phyloP scores from a whole-genome alignment of 2,113 vertebrate species.

The Pipra filicauda region DNA sequence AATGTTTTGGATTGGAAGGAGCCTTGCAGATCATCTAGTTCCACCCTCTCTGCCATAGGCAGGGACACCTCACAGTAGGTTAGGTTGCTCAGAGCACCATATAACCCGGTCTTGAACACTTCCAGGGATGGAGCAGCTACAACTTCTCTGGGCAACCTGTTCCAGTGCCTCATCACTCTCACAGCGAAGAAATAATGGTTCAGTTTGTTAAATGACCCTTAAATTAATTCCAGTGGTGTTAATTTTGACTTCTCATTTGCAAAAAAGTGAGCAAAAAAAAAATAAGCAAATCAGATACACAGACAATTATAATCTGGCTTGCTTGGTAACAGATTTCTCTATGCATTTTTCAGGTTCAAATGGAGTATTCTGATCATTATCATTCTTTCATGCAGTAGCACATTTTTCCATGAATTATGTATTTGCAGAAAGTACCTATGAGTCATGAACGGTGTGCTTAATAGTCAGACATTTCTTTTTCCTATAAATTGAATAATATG shows the following conservation, averaged over 20 bases:
- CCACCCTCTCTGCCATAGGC: background rate
- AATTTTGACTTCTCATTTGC: background rate
- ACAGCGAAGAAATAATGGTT: background rate
- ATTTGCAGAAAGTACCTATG: background rate
- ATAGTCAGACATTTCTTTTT: background rate
- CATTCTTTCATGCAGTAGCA: background rate
- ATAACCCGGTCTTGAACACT: background rate
- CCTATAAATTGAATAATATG: conserved; percentile 2
- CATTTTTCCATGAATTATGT: background rate
- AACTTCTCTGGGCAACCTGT: background rate
- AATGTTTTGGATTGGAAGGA: background rate
- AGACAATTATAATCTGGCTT: background rate
- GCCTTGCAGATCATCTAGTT: background rate
- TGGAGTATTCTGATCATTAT: background rate
- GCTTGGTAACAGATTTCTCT: conserved; percentile 25
- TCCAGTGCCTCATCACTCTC: background rate
- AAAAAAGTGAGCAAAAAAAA: background rate
- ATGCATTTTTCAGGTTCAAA: background rate
- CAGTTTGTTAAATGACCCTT: background rate
- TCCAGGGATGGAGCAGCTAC: background rate
- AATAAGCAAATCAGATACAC: background rate
- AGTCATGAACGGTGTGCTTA: background rate
- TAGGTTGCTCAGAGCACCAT: background rate
- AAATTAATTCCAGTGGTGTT: background rate
- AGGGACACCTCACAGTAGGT: background rate